Conservation (phyloP, 1,140 invertebrate species). For the Drosophila setifemur region DNA sequence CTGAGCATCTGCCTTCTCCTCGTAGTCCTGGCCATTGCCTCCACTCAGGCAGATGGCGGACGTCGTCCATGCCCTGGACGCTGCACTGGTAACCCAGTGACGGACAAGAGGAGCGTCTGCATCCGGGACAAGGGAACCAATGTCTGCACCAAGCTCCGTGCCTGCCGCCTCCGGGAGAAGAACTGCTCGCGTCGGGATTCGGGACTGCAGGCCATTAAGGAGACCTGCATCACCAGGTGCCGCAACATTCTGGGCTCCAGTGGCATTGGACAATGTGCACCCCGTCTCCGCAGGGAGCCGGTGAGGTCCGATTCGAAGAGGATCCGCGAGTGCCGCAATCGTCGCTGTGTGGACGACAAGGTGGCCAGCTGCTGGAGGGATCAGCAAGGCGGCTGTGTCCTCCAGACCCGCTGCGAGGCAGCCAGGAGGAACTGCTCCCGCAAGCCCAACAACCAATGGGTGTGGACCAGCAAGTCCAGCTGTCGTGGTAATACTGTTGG, state of each 20-base stretch:
- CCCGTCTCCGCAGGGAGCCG: background rate
- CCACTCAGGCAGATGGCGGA: slow-evolving; percentile 27
- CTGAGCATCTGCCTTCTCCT: slow-evolving; percentile 39
- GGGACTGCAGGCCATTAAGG: slow-evolving; percentile 8
- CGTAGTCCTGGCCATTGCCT: slow-evolving; percentile 10
- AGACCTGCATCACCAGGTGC: slow-evolving; percentile 20
- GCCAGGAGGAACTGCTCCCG: slow-evolving; percentile 18
- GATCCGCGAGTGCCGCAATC: slow-evolving; percentile 13
- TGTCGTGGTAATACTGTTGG: slow-evolving; percentile 5
- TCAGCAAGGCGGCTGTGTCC: slow-evolving; percentile 9
- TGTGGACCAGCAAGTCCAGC: slow-evolving; percentile 15
- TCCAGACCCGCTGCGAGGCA: slow-evolving; percentile 40
- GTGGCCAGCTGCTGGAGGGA: slow-evolving; percentile 35
- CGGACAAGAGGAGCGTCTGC: slow-evolving; percentile 31
- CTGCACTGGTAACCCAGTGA: slow-evolving; percentile 14
- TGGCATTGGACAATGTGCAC: slow-evolving; percentile 41
- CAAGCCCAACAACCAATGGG: slow-evolving; percentile 17
- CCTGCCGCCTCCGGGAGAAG: slow-evolving; percentile 54
- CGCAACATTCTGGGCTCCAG: slow-evolving; percentile 23
- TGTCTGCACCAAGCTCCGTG: slow-evolving; percentile 44
- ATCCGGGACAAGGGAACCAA: slow-evolving; percentile 34
- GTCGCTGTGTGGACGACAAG: slow-evolving; percentile 33
- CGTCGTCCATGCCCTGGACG: slow-evolving; percentile 31
- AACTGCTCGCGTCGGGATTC: slow-evolving; percentile 47
- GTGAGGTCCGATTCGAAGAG: background rate